Evolutionary conservation across 2,113 vertebrate species (phyloP).

Genomic region (Reinhardtius hippoglossoides): DNA sequence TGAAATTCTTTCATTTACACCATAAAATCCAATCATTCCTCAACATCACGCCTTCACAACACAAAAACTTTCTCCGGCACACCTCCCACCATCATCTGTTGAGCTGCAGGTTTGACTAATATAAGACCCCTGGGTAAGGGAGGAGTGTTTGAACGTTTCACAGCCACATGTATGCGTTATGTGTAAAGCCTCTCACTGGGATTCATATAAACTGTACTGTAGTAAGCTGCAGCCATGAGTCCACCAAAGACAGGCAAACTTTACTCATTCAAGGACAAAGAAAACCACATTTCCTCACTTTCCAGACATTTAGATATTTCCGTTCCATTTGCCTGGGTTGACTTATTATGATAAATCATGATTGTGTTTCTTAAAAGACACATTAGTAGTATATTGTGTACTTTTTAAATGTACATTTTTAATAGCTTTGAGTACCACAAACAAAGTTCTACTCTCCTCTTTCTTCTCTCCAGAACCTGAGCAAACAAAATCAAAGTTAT

Average conservation of each 20-base stretch:
- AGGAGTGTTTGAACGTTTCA: slow-evolving; percentile 25
- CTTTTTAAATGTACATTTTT: background rate
- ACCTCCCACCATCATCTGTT: slow-evolving; percentile 47
- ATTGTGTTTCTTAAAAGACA: background rate
- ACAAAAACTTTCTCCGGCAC: slow-evolving; percentile 35
- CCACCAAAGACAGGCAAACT: background rate
- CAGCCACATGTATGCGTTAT: slow-evolving; percentile 12
- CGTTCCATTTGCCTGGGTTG: background rate
- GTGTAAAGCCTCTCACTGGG: slow-evolving; percentile 14
- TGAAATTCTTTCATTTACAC: slow-evolving; percentile 40
- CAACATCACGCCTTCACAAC: slow-evolving; percentile 15
- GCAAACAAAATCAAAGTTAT: background rate
- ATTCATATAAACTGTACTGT: background rate
- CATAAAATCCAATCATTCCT: slow-evolving; percentile 25
- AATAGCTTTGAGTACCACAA: background rate
- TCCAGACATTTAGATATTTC: background rate
- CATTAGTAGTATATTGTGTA: background rate
- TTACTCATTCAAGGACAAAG: background rate
- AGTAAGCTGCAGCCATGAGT: background rate
- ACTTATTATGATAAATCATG: background rate
- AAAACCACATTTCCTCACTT: background rate
- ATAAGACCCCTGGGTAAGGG: slow-evolving; percentile 5
- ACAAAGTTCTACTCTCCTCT: background rate
- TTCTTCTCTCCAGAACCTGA: background rate
- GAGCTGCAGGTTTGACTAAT: slow-evolving; percentile 45